Conservation (phyloP, 2,888 invertebrate species). For the Coleophora flavipennella region DNA sequence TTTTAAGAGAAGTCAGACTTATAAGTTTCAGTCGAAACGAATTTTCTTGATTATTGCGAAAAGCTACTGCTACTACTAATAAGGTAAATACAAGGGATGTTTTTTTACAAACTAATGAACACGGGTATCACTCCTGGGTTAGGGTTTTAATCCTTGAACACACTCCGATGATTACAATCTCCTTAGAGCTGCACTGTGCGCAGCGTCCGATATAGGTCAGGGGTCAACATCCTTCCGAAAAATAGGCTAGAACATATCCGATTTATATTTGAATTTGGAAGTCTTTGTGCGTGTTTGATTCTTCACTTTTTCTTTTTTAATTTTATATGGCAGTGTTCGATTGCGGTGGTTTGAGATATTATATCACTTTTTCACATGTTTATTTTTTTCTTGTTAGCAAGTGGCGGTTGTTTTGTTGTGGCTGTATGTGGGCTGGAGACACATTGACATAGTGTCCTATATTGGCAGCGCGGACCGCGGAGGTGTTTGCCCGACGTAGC, state of each 20-base stretch:
- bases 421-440: constrained; percentile 28
- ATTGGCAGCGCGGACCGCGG: constrained; percentile 32
- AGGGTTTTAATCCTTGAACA: constrained; percentile 31
- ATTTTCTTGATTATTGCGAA: constrained; percentile 32
- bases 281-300: constrained; percentile 29
- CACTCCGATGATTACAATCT: constrained; percentile 19
- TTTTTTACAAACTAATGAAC: constrained; percentile 52
- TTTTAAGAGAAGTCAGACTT: constrained; percentile 36
- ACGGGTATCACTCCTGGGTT: constrained; percentile 44
- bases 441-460: constrained; percentile 56
- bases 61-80: constrained; percentile 18
- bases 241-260: constrained; percentile 1
- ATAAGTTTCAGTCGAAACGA: constrained; percentile 41
- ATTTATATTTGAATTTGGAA: constrained; percentile 2
- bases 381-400: background rate
- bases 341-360: constrained; percentile 1
- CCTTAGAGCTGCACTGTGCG: constrained; percentile 37
- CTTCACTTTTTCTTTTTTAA: constrained; percentile 11
- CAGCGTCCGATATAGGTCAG: constrained; percentile 58
- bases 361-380: background rate
- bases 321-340: constrained; percentile 37
- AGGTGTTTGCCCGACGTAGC: constrained; percentile 46
- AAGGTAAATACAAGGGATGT: constrained; percentile 26
- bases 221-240: constrained; percentile 46
- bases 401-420: constrained; percentile 19